Evolutionary conservation across 30 jellyfish, hydroid and myxozoan species (phyloP), one percentile per base, ranked within the genome.

Genomic region (Calvadosia cruxmelitensis): DNA sequence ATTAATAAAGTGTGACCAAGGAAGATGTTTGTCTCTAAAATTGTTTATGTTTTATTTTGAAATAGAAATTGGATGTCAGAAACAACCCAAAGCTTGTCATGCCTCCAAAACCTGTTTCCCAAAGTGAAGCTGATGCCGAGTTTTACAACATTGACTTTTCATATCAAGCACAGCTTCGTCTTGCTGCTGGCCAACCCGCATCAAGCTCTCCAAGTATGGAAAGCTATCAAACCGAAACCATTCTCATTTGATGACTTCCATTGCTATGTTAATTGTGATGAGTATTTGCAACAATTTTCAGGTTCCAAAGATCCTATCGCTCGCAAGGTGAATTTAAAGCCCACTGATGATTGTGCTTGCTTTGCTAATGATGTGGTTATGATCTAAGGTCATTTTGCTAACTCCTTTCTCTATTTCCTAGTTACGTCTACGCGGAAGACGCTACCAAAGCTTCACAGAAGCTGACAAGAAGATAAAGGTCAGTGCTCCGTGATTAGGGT

Each of bases 91-190:
- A 82, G 32, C 68, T 91, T 64, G 99, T 91, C 50, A 91, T 91
- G 99, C 99, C 99, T 16, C 99, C 99, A 5, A 91, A 91, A 66
- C 99, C 99, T 1, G 94, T 91, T 3, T 91, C 99, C 5, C 95
- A 91, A 49, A 91, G 80, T 85, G 99, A 91, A 75, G 95, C 95
- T 0, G 99, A 82, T 74, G 99, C 91, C 13, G 99, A 91, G 51
- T 91, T 91, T 77, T 91, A 91, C 74, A 91, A 83, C 83, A 91
- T 91, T 36, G 99, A 91, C 71, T 91, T 91, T 68, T 91, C 99
- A 1, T 91, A 91, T 82, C 99, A 91, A 69, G 78, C 99, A 28
- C 99, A 91, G 52, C 77, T 91, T 64, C 79, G 99, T 42, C 86
- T 84, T 35, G 99, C 99, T 20, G 99, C 99, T 52, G 99, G 99